phyloP scores from a whole-genome alignment of 1,140 invertebrate species.

The Dermatophagoides farinae region DNA sequence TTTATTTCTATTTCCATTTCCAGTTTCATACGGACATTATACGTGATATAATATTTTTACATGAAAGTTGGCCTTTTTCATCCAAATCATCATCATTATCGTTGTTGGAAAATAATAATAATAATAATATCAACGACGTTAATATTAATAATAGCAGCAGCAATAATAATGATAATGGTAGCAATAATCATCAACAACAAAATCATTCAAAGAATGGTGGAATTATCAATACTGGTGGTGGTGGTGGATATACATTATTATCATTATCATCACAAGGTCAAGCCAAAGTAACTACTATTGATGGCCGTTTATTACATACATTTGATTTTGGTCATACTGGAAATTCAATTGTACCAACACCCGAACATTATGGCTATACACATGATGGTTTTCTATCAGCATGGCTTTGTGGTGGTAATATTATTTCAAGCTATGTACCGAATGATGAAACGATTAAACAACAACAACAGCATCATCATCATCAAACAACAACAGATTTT shows the following conservation, averaged over 20 bases:
- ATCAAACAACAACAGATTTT: too few species aligned
- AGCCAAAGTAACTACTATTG: constrained; percentile 28
- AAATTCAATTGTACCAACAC: constrained; percentile 30
- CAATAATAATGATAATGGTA: too few species aligned
- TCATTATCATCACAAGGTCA: constrained; percentile 29
- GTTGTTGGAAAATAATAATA: neutral
- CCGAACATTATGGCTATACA: constrained; percentile 28
- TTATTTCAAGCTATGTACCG: constrained; percentile 30
- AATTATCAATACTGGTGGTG: neutral
- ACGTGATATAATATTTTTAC: constrained; percentile 30
- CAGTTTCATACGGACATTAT: constrained; percentile 30
- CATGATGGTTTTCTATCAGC: constrained; percentile 31
- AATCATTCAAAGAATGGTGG: neutral
- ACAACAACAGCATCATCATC: constrained; percentile 12
- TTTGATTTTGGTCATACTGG: constrained; percentile 30
- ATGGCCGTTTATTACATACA: constrained; percentile 28
- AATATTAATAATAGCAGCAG: too few species aligned
- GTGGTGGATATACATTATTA: constrained; percentile 19
- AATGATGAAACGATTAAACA: constrained; percentile 24
- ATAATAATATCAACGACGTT: too few species aligned
- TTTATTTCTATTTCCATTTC: constrained; percentile 14
- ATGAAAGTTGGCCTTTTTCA: constrained; percentile 31
- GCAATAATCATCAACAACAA: too few species aligned
- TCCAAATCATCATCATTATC: constrained; percentile 11
- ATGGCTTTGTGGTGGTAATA: constrained; percentile 31